phyloP scores from a whole-genome alignment of 2,797 vertebrate species.

The Platalea minor region DNA sequence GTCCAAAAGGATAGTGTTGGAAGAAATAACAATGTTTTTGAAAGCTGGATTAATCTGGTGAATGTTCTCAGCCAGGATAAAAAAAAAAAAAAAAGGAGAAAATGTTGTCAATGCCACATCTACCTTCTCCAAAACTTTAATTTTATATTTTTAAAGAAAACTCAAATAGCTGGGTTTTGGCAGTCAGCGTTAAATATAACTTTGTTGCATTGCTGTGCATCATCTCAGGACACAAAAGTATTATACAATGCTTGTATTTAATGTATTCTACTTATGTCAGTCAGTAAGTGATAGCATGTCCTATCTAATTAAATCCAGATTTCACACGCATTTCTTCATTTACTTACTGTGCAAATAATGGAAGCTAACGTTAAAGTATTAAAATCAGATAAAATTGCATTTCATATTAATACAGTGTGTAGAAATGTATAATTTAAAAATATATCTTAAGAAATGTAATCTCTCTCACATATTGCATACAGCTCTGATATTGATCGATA shows the following conservation, averaged over 20 bases:
- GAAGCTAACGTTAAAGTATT: background rate
- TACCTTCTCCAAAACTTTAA: background rate
- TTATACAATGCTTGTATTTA: background rate
- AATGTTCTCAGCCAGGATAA: background rate
- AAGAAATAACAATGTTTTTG: background rate
- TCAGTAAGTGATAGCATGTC: background rate
- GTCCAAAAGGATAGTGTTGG: background rate
- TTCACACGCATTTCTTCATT: background rate
- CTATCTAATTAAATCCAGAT: constrained; percentile 26
- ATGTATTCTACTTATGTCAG: background rate
- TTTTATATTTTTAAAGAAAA: background rate
- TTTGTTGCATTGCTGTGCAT: background rate
- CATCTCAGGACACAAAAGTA: background rate
- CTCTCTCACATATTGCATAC: background rate
- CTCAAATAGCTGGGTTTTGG: background rate
- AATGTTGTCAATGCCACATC: background rate
- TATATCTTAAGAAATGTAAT: background rate
- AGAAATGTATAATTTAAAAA: background rate
- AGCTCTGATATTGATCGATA: constrained; percentile 11
- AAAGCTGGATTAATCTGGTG: background rate
- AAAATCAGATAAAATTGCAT: constrained; percentile 17
- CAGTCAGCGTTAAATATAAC: background rate
- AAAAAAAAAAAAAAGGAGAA: background rate
- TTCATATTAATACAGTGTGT: background rate
- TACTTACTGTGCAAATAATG: background rate